phyloP scores from a whole-genome alignment of 2,888 invertebrate genomes.

The Steinernema carpocapsae region DNA sequence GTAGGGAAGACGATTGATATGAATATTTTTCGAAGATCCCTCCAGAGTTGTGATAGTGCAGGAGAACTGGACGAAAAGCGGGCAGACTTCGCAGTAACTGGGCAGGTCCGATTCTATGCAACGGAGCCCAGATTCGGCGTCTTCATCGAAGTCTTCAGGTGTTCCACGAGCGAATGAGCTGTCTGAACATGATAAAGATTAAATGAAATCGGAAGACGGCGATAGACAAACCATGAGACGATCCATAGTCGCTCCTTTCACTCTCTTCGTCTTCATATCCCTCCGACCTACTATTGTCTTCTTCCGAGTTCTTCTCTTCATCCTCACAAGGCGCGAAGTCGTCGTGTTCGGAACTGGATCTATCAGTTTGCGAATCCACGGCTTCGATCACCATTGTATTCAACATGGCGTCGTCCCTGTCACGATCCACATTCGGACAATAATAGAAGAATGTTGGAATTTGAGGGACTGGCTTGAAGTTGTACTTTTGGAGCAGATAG shows the following conservation, averaged over 20 bases:
- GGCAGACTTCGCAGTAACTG: slow-evolving; percentile 41
- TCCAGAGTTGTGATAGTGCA: slow-evolving; percentile 37
- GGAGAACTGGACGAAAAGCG: slow-evolving; percentile 49
- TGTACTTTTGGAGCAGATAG: slow-evolving; percentile 40
- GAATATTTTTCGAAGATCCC: slow-evolving; percentile 43
- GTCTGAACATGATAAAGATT: not conserved
- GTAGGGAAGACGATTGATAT: slow-evolving; percentile 46
- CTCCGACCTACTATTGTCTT: not conserved
- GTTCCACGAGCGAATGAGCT: slow-evolving; percentile 3
- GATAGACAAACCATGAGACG: not conserved
- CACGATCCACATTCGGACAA: slow-evolving; percentile 43
- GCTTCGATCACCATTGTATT: slow-evolving; percentile 13
- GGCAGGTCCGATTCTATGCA: not conserved
- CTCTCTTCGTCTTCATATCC: not conserved
- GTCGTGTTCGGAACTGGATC: not conserved
- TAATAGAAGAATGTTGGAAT: slow-evolving; percentile 48
- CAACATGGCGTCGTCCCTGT: slow-evolving; percentile 34
- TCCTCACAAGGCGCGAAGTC: slow-evolving; percentile 10
- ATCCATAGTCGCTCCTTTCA: not conserved
- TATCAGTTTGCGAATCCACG: not conserved
- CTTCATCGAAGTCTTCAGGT: not conserved
- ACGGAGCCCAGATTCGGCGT: not conserved
- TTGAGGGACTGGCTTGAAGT: slow-evolving; percentile 46
- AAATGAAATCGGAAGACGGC: not conserved
- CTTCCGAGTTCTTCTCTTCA: not conserved